These are phyloP conservation scores for Ochropacha duplaris DNA, from an alignment of 2,888 invertebrate species.

Conservation along the genomic window DNA sequence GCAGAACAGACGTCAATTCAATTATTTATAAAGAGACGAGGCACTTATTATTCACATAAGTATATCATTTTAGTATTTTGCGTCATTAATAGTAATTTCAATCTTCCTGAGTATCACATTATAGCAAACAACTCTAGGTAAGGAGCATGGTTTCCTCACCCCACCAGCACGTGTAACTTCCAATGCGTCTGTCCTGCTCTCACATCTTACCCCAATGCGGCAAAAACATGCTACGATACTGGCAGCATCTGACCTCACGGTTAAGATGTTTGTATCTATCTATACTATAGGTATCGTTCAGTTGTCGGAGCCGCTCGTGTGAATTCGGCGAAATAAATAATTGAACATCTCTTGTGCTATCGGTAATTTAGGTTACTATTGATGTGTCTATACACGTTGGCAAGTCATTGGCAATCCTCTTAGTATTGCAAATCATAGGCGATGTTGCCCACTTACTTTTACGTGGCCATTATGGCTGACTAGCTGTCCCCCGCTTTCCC, in stretches of 20 bases:
- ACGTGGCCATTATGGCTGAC: too few species aligned
- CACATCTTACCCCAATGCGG: conserved; percentile 67
- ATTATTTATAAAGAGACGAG: background rate
- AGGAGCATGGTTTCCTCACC: conserved; percentile 25
- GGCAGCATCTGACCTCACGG: background rate
- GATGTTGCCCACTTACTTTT: too few species aligned
- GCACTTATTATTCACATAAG: background rate
- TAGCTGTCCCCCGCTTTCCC: too few species aligned
- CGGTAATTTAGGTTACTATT: too few species aligned
- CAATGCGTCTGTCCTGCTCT: conserved; percentile 48
- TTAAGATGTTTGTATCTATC: background rate
- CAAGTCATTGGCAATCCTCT: too few species aligned
- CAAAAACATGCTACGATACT: conserved; percentile 38
- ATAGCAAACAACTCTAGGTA: conserved; percentile 30
- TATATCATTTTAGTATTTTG: too few species aligned
- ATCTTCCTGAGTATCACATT: too few species aligned
- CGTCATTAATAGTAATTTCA: background rate
- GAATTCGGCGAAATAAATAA: background rate
- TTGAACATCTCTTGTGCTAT: background rate
- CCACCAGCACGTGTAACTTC: conserved; percentile 29
- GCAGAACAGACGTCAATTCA: conserved; percentile 17
- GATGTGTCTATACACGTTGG: too few species aligned
- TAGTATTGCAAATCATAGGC: too few species aligned
- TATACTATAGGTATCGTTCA: background rate
- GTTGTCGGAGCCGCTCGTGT: background rate